These are phyloP conservation scores for Rhinatrema bivittatum DNA, from an alignment of 2,797 vertebrate genomes.

Conservation along the genomic window DNA sequence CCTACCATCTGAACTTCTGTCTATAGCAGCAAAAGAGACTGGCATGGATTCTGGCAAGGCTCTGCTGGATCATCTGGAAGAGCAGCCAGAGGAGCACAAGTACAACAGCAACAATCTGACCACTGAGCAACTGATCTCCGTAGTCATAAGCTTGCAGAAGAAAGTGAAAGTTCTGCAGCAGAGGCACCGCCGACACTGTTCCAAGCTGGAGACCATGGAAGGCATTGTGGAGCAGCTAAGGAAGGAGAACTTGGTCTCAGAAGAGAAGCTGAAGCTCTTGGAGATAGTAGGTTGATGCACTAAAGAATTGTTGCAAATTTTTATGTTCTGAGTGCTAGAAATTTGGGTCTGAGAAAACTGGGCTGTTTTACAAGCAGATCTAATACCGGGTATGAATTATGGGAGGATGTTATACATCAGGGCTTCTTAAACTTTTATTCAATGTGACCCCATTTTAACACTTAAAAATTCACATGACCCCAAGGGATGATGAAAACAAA, in stretches of 20 bases:
- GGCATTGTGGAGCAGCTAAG: slow-evolving; percentile 57
- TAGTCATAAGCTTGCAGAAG: slow-evolving; percentile 53
- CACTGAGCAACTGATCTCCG: slow-evolving; percentile 51
- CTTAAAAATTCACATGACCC: no score
- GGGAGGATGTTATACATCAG: no score
- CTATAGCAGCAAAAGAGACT: slow-evolving; percentile 21
- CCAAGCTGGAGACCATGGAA: slow-evolving; percentile 62
- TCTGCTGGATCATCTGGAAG: slow-evolving; percentile 13
- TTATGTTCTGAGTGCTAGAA: no score
- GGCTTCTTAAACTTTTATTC: no score
- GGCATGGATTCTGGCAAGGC: neutral
- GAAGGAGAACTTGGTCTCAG: slow-evolving; percentile 50
- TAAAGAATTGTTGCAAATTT: no score
- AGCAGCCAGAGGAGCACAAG: slow-evolving; percentile 56
- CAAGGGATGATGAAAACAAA: no score
- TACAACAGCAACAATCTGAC: slow-evolving; percentile 58
- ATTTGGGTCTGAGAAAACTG: no score
- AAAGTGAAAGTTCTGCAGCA: slow-evolving; percentile 66
- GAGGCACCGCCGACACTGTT: slow-evolving; percentile 56
- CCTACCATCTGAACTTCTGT: neutral
- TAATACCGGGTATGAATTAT: no score
- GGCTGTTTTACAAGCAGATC: no score
- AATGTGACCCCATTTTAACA: no score
- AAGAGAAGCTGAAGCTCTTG: slow-evolving; percentile 50
- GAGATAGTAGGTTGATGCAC: slow-evolving; percentile 39